phyloP scores from a whole-genome alignment of 1,140 invertebrate species.

The Nebria ingens region DNA sequence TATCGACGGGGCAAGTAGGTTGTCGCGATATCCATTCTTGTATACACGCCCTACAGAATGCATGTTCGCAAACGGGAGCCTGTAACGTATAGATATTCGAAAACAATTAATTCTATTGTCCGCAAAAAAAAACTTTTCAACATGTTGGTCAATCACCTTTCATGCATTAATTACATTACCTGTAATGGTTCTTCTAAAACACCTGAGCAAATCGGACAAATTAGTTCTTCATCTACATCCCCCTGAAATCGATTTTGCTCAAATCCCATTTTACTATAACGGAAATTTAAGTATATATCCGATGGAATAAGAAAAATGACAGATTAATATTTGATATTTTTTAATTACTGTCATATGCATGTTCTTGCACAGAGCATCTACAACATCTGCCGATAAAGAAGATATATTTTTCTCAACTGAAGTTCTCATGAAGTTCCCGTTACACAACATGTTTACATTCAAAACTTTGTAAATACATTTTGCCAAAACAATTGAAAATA shows the following conservation, averaged over 20 bases:
- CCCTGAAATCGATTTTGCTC: conserved; percentile 81
- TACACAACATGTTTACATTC: too few species aligned
- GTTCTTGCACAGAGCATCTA: not conserved
- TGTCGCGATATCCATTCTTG: conserved; percentile 88
- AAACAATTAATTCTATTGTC: not conserved
- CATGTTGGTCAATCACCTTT: conserved; percentile 10
- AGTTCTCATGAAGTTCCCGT: too few species aligned
- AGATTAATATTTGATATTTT: not conserved
- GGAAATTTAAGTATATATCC: not conserved
- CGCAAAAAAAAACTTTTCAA: not conserved
- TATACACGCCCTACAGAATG: conserved; percentile 88
- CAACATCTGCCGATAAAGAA: too few species aligned
- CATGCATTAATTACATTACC: conserved; percentile 40
- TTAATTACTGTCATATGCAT: not conserved
- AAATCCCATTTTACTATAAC: conserved; percentile 65
- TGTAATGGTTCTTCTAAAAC: conserved; percentile 84
- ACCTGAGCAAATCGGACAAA: conserved; percentile 85
- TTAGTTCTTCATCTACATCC: conserved; percentile 83
- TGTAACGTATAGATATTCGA: conserved; percentile 31
- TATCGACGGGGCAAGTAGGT: conserved; percentile 87
- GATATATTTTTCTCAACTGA: too few species aligned
- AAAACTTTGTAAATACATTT: too few species aligned
- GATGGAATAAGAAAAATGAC: not conserved
- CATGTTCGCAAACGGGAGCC: conserved; percentile 92
- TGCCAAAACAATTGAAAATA: too few species aligned